phyloP scores from a whole-genome alignment of 2,888 invertebrate genomes.

The Xestia sexstrigata region DNA sequence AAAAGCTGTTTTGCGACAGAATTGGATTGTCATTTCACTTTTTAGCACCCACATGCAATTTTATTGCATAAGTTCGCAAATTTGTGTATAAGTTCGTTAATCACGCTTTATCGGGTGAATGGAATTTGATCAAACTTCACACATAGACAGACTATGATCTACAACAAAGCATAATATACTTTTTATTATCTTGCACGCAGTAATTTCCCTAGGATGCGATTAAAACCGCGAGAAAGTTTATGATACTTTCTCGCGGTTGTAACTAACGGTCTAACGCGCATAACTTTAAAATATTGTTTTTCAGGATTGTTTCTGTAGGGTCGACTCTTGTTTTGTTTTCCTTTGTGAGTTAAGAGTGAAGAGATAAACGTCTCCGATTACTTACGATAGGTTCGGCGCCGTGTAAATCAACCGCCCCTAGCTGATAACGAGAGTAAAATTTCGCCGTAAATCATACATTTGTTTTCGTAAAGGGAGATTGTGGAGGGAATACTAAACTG shows the following conservation, averaged over 20 bases:
- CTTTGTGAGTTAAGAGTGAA: constrained; percentile 64
- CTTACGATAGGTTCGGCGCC: constrained; percentile 71
- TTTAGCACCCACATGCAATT: constrained; percentile 1
- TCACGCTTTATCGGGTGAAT: background rate
- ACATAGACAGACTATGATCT: background rate
- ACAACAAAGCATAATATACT: background rate
- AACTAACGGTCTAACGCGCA: background rate
- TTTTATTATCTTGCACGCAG: background rate
- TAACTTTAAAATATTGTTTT: constrained; percentile 52
- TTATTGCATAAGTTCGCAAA: background rate
- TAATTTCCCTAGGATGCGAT: background rate
- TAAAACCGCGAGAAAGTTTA: background rate
- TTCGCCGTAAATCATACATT: constrained; percentile 87
- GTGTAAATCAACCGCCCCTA: constrained; percentile 87
- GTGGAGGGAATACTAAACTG: constrained; percentile 76
- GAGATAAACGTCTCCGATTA: constrained; percentile 77
- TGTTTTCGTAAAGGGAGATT: constrained; percentile 80
- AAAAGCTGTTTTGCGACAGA: constrained; percentile 68
- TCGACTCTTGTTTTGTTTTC: constrained; percentile 71
- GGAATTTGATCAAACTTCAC: background rate
- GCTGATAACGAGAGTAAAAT: constrained; percentile 85
- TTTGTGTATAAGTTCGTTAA: background rate
- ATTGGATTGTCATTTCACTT: constrained; percentile 62
- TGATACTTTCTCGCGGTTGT: no score
- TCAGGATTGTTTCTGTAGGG: constrained; percentile 61